phyloP scores from a whole-genome alignment of 2,888 invertebrate species.

The Tetropium fuscum region DNA sequence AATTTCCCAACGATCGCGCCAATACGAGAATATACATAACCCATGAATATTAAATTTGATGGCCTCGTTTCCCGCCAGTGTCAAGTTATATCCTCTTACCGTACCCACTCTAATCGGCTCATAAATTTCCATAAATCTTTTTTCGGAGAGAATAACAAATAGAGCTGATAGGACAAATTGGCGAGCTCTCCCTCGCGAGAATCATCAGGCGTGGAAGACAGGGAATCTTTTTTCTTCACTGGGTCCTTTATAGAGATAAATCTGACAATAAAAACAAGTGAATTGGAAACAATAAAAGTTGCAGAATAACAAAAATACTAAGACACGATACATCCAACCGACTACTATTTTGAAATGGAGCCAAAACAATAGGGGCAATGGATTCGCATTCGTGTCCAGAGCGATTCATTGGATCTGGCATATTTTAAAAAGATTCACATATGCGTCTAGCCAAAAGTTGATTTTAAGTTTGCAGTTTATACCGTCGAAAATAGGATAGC shows the following conservation, averaged over 20 bases:
- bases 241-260: constrained; percentile 4
- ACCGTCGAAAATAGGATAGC: too few relatives aligned
- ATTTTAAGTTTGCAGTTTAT: too few relatives aligned
- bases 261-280: constrained; percentile 10
- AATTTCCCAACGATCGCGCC: too few relatives aligned
- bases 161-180: constrained; percentile 9
- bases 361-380: constrained; percentile 27
- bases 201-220: not conserved
- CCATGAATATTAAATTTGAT: constrained; percentile 12
- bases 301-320: constrained; percentile 8
- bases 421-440: constrained; percentile 9
- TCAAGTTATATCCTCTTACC: constrained; percentile 8
- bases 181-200: constrained; percentile 3
- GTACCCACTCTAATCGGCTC: not conserved
- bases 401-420: constrained; percentile 7
- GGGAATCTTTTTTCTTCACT: constrained; percentile 12
- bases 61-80: not conserved
- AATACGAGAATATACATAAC: constrained; percentile 4
- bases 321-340: constrained; percentile 10
- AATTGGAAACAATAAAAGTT: constrained; percentile 17
- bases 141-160: constrained; percentile 6
- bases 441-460: not conserved
- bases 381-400: constrained; percentile 15
- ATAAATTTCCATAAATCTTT: constrained; percentile 17
- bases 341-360: constrained; percentile 19